Evolutionary conservation across 2,888 invertebrate genomes (phyloP), one percentile per base, ranked within the genome.

Genomic region (Diarsia mendica): DNA sequence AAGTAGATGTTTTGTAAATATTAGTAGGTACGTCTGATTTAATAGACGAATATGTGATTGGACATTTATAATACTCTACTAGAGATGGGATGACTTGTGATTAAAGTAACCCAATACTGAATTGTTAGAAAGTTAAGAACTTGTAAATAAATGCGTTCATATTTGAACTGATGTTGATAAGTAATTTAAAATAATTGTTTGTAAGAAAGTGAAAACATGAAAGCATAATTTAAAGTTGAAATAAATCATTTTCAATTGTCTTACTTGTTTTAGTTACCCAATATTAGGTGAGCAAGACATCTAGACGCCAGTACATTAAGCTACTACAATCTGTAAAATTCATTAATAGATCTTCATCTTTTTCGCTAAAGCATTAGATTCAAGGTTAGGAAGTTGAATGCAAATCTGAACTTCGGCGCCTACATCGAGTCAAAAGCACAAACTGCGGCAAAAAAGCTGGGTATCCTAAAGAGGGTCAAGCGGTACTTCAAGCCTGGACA

Each of bases 151-250:
- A 89, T 90, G 88, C 66, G 87, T 87, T 88, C 87, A 88, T 88
- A 93, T 92, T 92, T 93, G 95, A 94, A 94, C 93, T 93, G 94
- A 94, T 88, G 89, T 93, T 92, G 90, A 90, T 94, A 94, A 94
- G 93, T 91, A 91, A 85, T 82, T 76, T 73, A 85, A 86, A 83
- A 88, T 83, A 90, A 91, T 93, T 93, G 93, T 94, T 94, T 94
- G 88, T 94, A 95, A 94, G 92, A 86, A 88, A 83, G 78, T 77
- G 84, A 82, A 92, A 90, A 93, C 93, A 92, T 94, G 89, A 91
- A 91, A 89, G 89, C 90, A 92, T 95, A 93, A 93, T 94, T 94
- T 92, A 90, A 95, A 92, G 94, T 95, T 95, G 92, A 93, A 95
- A 95, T 96, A 96, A 95, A 96, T 92, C 87, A 91, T 92, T 91